These are phyloP conservation scores for Drosophila anomalata DNA, from an alignment of 2,888 invertebrate species.

Conservation along the genomic window DNA sequence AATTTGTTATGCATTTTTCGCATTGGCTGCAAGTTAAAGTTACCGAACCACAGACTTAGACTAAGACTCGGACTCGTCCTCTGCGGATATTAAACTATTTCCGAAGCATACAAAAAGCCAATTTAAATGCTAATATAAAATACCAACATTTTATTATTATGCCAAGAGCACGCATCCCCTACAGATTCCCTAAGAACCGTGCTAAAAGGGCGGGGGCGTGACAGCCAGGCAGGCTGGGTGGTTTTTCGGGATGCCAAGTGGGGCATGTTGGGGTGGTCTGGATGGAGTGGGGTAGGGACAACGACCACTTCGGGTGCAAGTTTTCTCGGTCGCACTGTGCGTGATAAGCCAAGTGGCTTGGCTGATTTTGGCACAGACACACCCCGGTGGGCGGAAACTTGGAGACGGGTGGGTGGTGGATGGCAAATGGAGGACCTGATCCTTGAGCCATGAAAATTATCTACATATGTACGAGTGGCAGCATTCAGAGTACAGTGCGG, in stretches of 20 bases:
- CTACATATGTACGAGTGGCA: constrained; percentile 33
- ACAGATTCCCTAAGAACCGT: constrained; percentile 21
- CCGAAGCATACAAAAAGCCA: constrained; percentile 79
- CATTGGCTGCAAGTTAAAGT: constrained; percentile 44
- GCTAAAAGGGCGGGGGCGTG: constrained; percentile 4
- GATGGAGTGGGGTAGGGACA: constrained; percentile 31
- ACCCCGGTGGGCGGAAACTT: constrained; percentile 14
- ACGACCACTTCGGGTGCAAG: constrained; percentile 58
- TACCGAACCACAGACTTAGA: constrained; percentile 25
- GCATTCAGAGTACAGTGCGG: constrained; percentile 11
- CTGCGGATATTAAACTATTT: constrained; percentile 80
- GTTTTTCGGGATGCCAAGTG: not conserved
- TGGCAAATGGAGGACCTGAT: constrained; percentile 9
- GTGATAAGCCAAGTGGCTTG: constrained; percentile 74
- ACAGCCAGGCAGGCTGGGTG: not conserved
- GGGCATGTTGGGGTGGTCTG: not conserved
- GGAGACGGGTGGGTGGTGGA: not conserved
- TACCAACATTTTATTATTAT: constrained; percentile 81
- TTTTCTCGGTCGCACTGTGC: constrained; percentile 63
- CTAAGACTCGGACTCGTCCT: constrained; percentile 39
- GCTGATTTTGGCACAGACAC: constrained; percentile 57
- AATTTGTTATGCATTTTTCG: constrained; percentile 61
- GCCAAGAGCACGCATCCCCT: constrained; percentile 70
- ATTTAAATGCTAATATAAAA: constrained; percentile 81
- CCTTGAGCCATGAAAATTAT: constrained; percentile 62